These are phyloP conservation scores for Psilopogon haemacephalus DNA, from an alignment of 2,113 vertebrate species.

Conservation along the genomic window DNA sequence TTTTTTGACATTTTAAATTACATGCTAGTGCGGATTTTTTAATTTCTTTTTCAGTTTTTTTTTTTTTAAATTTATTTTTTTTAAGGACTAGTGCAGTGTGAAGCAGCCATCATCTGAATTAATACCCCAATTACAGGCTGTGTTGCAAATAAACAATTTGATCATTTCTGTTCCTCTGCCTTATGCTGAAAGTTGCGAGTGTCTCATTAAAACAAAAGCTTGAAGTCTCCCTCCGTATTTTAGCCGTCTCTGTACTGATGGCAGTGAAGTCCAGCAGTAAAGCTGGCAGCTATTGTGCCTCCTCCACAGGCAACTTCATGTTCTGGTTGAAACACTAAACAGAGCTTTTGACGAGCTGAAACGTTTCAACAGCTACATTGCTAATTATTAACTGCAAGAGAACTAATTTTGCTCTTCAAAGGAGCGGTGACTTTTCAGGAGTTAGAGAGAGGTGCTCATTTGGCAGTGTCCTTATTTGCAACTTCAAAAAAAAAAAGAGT, in stretches of 20 bases:
- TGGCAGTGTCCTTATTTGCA: constrained; percentile 17
- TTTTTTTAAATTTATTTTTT: no score
- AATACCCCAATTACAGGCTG: constrained; percentile 47
- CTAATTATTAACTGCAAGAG: constrained; percentile 17
- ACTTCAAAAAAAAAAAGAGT: not conserved
- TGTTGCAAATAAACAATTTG: constrained; percentile 51
- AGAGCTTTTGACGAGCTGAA: not conserved
- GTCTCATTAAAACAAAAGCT: constrained; percentile 52
- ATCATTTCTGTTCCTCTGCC: constrained; percentile 32
- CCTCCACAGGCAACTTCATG: not conserved
- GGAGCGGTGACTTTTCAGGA: not conserved
- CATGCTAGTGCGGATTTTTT: not conserved
- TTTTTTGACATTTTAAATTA: constrained; percentile 69
- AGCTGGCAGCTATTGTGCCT: constrained; percentile 15
- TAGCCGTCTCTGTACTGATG: constrained; percentile 8
- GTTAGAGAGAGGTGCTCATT: not conserved
- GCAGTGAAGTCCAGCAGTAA: constrained; percentile 31
- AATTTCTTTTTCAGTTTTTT: no score
- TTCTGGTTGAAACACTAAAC: constrained; percentile 33
- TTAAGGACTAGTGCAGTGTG: not conserved
- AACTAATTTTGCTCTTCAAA: constrained; percentile 6
- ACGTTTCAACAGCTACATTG: not conserved
- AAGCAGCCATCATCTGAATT: constrained; percentile 33
- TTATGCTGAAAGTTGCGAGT: constrained; percentile 39
- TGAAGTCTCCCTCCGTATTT: constrained; percentile 48